Percentiles rank a stretch among this genome's conserved stretches.
Evolutionary conservation across 30 jellyfish, hydroid and myxozoan species (phyloP).

Genomic region (Aurelia sp.): DNA sequence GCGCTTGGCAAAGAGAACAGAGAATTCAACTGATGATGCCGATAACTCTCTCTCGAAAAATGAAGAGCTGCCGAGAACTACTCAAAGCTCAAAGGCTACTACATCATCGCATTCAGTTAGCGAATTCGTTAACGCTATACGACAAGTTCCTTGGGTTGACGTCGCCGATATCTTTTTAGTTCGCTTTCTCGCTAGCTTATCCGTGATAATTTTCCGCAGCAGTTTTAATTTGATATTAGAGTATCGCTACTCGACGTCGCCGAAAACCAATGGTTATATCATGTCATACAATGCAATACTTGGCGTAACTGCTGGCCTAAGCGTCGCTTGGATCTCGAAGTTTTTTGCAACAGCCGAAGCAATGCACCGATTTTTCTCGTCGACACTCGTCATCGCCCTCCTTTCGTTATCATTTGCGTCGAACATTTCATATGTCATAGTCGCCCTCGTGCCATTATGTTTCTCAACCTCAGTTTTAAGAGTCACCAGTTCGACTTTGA

Average conservation of each 20-base stretch:
- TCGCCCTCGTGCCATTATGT: slow-evolving; percentile 81
- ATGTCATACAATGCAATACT: slow-evolving; percentile 86
- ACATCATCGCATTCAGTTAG: slow-evolving; percentile 1
- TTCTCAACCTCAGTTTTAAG: slow-evolving; percentile 90
- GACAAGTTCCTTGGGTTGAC: slow-evolving; percentile 80
- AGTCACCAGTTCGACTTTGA: slow-evolving; percentile 80
- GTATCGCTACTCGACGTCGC: slow-evolving; percentile 80
- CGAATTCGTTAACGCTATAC: slow-evolving; percentile 49
- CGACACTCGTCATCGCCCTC: slow-evolving; percentile 65
- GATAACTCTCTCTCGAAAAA: background rate
- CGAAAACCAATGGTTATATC: slow-evolving; percentile 84
- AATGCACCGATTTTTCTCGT: slow-evolving; percentile 81
- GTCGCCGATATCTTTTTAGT: slow-evolving; percentile 82
- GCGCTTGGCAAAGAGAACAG: no score
- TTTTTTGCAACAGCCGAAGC: slow-evolving; percentile 49
- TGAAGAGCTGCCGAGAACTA: background rate
- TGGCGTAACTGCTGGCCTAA: slow-evolving; percentile 75
- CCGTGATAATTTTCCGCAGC: slow-evolving; percentile 85
- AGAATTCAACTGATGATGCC: no score
- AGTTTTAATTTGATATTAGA: slow-evolving; percentile 82
- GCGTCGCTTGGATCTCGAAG: slow-evolving; percentile 77
- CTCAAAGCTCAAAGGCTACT: background rate
- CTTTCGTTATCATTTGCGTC: slow-evolving; percentile 77
- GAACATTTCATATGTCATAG: slow-evolving; percentile 51
- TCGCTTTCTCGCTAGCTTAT: slow-evolving; percentile 82